Base-by-base conservation (phyloP, 2,113 vertebrate species). In the Chamaetylas fuelleborni region DNA sequence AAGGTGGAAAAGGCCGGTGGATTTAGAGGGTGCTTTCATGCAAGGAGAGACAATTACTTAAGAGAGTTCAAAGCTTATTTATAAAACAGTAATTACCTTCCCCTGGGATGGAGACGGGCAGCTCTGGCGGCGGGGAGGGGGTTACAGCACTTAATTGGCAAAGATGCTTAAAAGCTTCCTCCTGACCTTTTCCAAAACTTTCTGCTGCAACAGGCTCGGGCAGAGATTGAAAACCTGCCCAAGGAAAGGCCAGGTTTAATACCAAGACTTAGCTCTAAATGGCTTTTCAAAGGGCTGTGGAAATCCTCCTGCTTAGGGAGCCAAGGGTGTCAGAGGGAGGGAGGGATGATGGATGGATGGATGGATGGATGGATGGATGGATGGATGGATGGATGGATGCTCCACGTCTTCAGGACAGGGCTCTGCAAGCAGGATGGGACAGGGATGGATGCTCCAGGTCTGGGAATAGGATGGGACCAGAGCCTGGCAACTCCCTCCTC, bases 31-130 rank as follows among this genome's bases (percentile, higher is more conserved):
- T 83, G 81, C 81, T 79, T 92, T 94, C 88, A 90, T 65, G 84
- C 76, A 82, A 73, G 93, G 61, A 64, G 92, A 93, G 66, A 40
- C 91, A 90, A 87, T 94, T 92, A 88, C 91, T 95, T 92, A 61
- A n/a, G 42, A 9, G 88, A 86, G 76, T 95, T 95, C 96, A 94
- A 90, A 95, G 90, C 88, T 93, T 93, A 80, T 93, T 96, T 96
- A 92, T 85, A 51, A 95, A 92, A 81, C 88, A 92, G 92, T 94
- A 93, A 96, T 95, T 94, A 82, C 92, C 45, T 9, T 88, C 86
- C 88, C 85, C 43, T 3, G 90, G 47, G 94, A 82, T 1, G 77
- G 95, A 72, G 96, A 83, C 7, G 42, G 95, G 93, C 74, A 45
- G 89, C 66, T 83, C 28, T 13, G 7, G 36, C 26, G 71, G 45